Conservation (phyloP, 2,888 invertebrate species). For the Athalia circularis region DNA sequence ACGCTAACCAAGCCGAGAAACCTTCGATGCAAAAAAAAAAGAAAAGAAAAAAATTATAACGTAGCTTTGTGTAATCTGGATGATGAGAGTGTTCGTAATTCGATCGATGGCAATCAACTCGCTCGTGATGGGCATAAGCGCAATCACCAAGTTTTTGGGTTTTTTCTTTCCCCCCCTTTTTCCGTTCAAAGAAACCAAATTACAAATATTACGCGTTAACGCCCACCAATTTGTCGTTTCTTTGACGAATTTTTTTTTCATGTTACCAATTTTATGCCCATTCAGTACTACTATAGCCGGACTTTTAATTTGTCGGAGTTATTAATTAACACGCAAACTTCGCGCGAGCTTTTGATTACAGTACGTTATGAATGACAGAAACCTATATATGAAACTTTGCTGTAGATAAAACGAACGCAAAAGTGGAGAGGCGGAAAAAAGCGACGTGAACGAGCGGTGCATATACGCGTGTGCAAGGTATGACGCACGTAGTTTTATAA, state of each 20-base stretch:
- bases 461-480: too few species aligned
- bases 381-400: neutral
- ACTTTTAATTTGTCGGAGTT: too few species aligned
- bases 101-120: constrained; percentile 8
- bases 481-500: too few species aligned
- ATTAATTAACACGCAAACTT: neutral
- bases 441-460: too few species aligned
- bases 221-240: too few species aligned
- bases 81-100: constrained; percentile 7
- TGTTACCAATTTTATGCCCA: too few species aligned
- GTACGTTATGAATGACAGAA: neutral
- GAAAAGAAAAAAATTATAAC: constrained; percentile 4
- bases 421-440: neutral
- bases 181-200: neutral
- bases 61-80: constrained; percentile 6
- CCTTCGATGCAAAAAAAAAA: neutral
- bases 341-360: neutral
- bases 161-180: neutral
- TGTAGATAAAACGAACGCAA: neutral
- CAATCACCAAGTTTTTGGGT: too few species aligned
- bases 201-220: neutral
- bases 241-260: too few species aligned
- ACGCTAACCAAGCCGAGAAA: constrained; percentile 9
- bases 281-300: too few species aligned
- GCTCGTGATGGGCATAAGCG: neutral